phyloP scores from a whole-genome alignment of 2,888 invertebrate species.

The Salpingus planirostris region DNA sequence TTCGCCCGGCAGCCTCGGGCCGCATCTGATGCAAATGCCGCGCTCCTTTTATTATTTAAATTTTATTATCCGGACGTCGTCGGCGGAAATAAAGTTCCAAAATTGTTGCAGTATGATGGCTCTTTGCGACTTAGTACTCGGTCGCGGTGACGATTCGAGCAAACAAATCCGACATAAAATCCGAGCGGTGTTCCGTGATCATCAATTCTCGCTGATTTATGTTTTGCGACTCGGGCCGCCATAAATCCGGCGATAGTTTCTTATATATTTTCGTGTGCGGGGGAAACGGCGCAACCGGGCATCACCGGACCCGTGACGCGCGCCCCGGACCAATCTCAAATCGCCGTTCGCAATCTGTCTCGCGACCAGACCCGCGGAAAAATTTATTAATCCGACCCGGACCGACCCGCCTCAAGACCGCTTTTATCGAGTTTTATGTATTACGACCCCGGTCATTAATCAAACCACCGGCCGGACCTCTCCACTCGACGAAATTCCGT shows the following conservation, averaged over 20 bases:
- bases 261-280: slow-evolving; percentile 10
- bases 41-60: slow-evolving; percentile 12
- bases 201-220: slow-evolving; percentile 16
- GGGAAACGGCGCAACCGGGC: neutral
- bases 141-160: slow-evolving; percentile 3
- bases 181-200: slow-evolving; percentile 14
- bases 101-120: slow-evolving; percentile 2
- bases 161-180: slow-evolving; percentile 13
- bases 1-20: neutral
- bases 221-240: slow-evolving; percentile 8
- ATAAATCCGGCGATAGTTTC: slow-evolving; percentile 20
- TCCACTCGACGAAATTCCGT: no score
- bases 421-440: slow-evolving; percentile 9
- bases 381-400: slow-evolving; percentile 18
- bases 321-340: slow-evolving; percentile 17
- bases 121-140: slow-evolving; percentile 6
- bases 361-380: slow-evolving; percentile 15
- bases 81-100: slow-evolving; percentile 8
- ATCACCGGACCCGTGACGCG: slow-evolving; percentile 5
- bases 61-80: slow-evolving; percentile 9
- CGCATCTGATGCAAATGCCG: slow-evolving; percentile 10
- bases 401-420: slow-evolving; percentile 5
- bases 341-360: slow-evolving; percentile 19
- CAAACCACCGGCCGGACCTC: slow-evolving; percentile 2
- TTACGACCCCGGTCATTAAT: slow-evolving; percentile 1